These are phyloP conservation scores for Parnassius orleans DNA, from an alignment of 2,888 invertebrate species.

Conservation along the genomic window DNA sequence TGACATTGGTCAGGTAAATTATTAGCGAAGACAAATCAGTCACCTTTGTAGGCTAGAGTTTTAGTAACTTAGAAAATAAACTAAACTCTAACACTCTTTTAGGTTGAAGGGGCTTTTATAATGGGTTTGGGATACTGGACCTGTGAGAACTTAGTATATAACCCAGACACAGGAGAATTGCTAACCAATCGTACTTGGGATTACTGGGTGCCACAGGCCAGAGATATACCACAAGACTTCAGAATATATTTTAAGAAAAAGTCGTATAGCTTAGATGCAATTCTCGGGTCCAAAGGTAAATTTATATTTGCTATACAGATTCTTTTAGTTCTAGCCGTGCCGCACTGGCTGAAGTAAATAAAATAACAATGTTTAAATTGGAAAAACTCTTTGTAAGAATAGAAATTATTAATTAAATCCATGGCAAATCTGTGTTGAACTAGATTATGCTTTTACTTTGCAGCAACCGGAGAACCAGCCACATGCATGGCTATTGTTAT, in stretches of 20 bases:
- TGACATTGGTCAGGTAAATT: conserved; percentile 82
- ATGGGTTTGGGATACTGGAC: conserved; percentile 88
- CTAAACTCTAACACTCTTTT: neutral
- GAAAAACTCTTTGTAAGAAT: neutral
- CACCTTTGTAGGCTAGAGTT: too few species aligned
- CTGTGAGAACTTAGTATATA: conserved; percentile 83
- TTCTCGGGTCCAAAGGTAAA: too few species aligned
- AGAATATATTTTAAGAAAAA: conserved; percentile 80
- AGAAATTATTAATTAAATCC: neutral
- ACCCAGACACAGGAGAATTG: conserved; percentile 82
- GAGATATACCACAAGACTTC: conserved; percentile 88
- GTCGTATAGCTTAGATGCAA: too few species aligned
- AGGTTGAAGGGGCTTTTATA: conserved; percentile 86
- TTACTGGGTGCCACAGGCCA: conserved; percentile 85
- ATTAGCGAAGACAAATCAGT: neutral
- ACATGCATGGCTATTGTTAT: conserved; percentile 66
- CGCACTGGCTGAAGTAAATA: too few species aligned
- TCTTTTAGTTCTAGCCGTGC: too few species aligned
- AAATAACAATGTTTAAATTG: too few species aligned
- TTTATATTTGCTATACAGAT: too few species aligned
- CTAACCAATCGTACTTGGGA: conserved; percentile 89
- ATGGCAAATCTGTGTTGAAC: neutral
- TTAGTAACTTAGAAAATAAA: too few species aligned
- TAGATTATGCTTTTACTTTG: conserved; percentile 18
- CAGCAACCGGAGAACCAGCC: conserved; percentile 78